Percentiles rank a stretch among this genome's conserved stretches.
These are phyloP conservation scores for Tachypleus tridentatus DNA, from an alignment of 1,140 invertebrate species.

Conservation along the genomic window DNA sequence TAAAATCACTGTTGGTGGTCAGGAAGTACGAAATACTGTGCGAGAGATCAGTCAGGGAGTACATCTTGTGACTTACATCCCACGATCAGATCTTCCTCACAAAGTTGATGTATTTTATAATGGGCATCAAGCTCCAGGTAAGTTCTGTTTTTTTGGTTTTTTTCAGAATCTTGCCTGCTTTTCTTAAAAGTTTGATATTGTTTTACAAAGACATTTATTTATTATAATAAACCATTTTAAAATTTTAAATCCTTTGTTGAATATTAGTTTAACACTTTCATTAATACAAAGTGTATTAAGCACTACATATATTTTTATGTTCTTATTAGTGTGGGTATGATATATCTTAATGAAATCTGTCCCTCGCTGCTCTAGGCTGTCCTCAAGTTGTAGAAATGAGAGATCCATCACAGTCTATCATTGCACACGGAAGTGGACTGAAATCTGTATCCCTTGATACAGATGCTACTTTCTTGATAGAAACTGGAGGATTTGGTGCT, in stretches of 20 bases:
- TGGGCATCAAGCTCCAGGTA: constrained; percentile 40
- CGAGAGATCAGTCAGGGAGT: constrained; percentile 41
- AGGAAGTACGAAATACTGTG: constrained; percentile 56
- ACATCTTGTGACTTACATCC: constrained; percentile 67
- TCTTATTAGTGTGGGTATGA: no score
- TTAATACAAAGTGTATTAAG: no score
- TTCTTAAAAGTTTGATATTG: constrained; percentile 29
- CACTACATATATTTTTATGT: no score
- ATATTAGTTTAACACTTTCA: no score
- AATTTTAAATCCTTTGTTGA: no score
- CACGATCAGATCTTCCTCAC: constrained; percentile 63
- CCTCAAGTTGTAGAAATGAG: constrained; percentile 41
- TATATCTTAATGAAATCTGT: no score
- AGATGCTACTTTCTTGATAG: constrained; percentile 73
- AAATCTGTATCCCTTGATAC: constrained; percentile 68
- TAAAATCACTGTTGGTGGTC: constrained; percentile 59
- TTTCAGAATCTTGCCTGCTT: constrained; percentile 8
- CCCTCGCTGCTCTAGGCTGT: constrained; percentile 32
- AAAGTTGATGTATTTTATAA: constrained; percentile 65
- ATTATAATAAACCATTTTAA: no score
- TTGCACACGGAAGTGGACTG: constrained; percentile 61
- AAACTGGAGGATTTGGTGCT: constrained; percentile 60
- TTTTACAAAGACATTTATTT: no score
- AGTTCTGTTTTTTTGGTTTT: constrained; percentile 15
- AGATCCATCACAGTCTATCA: constrained; percentile 54